phyloP scores from a whole-genome alignment of 2,797 vertebrate species.

The Tiaroga cobitis region DNA sequence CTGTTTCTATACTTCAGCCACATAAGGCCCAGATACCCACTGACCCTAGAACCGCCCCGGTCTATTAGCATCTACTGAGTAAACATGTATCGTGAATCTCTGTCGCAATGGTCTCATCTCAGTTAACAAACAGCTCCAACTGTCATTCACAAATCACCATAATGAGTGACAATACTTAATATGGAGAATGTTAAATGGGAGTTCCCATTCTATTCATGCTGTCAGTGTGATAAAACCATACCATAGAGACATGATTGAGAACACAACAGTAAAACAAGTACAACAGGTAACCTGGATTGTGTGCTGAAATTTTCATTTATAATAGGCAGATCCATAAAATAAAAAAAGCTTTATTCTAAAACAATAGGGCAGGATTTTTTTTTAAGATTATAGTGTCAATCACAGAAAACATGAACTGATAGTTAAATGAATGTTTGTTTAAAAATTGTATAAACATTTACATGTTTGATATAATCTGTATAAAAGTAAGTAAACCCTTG shows the following conservation, averaged over 20 bases:
- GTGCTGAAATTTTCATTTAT: background rate
- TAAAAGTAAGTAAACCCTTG: background rate
- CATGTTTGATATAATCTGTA: background rate
- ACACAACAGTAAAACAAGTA: conserved; percentile 40
- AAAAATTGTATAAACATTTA: background rate
- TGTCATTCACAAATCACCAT: background rate
- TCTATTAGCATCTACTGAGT: background rate
- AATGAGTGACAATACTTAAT: conserved; percentile 22
- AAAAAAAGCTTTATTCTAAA: background rate
- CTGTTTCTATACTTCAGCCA: background rate
- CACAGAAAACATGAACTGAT: background rate
- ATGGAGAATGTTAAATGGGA: conserved; percentile 23
- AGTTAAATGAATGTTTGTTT: background rate
- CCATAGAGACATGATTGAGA: conserved; percentile 19
- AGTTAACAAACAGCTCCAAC: conserved; percentile 29
- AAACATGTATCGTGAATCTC: conserved; percentile 1
- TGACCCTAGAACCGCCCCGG: background rate
- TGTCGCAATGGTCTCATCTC: background rate
- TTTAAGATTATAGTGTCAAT: background rate
- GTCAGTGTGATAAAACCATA: conserved; percentile 41
- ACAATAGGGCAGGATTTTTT: background rate
- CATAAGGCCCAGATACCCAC: background rate
- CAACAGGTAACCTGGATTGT: conserved; percentile 14
- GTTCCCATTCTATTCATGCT: conserved; percentile 39
- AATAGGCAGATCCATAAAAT: background rate